Percentiles rank a stretch among this genome's conserved stretches.
Conservation (phyloP, 2,888 invertebrate genomes). For the Pediacus dermestoides region DNA sequence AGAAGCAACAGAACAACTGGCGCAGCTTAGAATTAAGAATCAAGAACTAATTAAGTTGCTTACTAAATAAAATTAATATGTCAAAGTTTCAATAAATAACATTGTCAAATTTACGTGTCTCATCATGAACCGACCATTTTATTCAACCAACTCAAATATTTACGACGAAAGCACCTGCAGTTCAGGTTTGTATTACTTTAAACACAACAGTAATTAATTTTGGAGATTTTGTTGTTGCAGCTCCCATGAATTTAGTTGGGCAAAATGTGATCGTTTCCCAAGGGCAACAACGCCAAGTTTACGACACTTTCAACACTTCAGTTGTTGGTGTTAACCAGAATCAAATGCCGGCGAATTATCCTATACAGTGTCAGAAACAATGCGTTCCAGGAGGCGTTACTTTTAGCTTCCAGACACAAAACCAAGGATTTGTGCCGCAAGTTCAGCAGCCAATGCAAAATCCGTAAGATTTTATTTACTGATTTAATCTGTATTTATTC, state of each 20-base stretch:
- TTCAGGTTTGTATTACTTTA: too few species aligned
- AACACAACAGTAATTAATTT: too few species aligned
- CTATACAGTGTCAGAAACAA: slow-evolving; percentile 23
- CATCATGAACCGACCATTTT: slow-evolving; percentile 19
- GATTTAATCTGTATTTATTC: too few species aligned
- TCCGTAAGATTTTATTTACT: too few species aligned
- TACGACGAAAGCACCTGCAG: too few species aligned
- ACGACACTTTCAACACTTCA: slow-evolving; percentile 31
- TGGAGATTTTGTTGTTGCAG: too few species aligned
- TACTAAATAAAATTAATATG: too few species aligned
- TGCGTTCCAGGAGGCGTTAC: slow-evolving; percentile 22
- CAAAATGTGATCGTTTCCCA: slow-evolving; percentile 33
- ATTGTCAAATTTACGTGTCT: slow-evolving; percentile 17
- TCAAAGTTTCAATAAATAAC: slow-evolving; percentile 14
- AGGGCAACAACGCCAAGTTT: slow-evolving; percentile 33
- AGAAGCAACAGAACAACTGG: slow-evolving; percentile 41
- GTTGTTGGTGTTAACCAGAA: slow-evolving; percentile 21
- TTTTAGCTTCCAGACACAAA: slow-evolving; percentile 20
- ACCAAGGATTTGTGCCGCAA: slow-evolving; percentile 10
- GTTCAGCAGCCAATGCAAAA: too few species aligned
- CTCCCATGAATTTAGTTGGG: slow-evolving; percentile 28
- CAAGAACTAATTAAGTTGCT: slow-evolving; percentile 29
- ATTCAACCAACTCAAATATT: too few species aligned
- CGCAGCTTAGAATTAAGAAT: slow-evolving; percentile 35
- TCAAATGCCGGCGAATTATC: slow-evolving; percentile 10